Evolutionary conservation across 2,888 invertebrate genomes (phyloP), one percentile per base, ranked within the genome.

Genomic region (Tetheella fluctuosa): DNA sequence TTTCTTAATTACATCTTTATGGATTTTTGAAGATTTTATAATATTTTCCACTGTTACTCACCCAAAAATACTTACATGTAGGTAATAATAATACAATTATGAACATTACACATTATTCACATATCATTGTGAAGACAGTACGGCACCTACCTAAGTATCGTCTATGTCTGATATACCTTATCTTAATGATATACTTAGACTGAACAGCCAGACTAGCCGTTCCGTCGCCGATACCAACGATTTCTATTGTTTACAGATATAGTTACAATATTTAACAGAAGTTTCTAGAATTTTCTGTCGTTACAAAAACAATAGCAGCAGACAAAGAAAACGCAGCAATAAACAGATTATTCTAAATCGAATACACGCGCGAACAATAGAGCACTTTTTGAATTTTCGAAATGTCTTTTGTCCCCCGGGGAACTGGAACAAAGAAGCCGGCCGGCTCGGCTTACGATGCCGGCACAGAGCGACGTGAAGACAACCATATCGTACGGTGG

Each of bases 341-440:
- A 48, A 48, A 48, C 48, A 10, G n/a, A 8, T 20, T 48, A 34
- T 34, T 55, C 17, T 34, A 34, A 1, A 13, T 13, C 25, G 12
- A 59, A 59, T 52, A 17, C 59, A 55, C 55, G 34, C 55, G 23
- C 55, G 34, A 55, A 34, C 12, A 60, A 60, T 62, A 63, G 30
- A 67, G 59, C 73, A 76, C 76, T 74, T 70, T 62, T 52, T 37
- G 42, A 60, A 54, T 58, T 62, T 57, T 61, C 52, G 64, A 72
- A 59, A 59, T 58, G 62, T 58, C 39, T 66, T 65, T 59, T 63
- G 63, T 62, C 72, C 76, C 63, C 75, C 76, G 72, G 70, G 77
- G 76, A 76, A 76, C 64, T 57, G 67, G 88, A 87, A 91, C 92
- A 93, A 92, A 93, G 92, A 86, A 90, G 89, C 91, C 91, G 91